These are phyloP conservation scores for Amphiprion percula DNA, from an alignment of 2,113 vertebrate species.

Conservation along the genomic window DNA sequence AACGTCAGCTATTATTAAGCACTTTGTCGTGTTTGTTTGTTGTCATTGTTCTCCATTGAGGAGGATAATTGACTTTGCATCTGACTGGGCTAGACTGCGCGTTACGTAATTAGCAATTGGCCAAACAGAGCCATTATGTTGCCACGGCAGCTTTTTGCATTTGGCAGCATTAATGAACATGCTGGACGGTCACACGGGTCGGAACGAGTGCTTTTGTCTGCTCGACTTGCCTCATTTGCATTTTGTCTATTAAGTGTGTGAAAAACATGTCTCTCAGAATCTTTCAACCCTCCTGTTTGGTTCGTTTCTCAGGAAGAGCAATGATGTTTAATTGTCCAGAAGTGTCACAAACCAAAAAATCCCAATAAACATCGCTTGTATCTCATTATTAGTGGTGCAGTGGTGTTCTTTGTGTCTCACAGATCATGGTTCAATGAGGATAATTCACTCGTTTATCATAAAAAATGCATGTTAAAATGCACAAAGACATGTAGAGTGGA, in stretches of 20 bases:
- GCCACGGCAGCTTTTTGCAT: conserved; percentile 10
- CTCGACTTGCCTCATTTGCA: background rate
- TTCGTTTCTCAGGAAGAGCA: no score
- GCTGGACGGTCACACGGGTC: conserved; percentile 4
- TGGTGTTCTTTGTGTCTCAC: no score
- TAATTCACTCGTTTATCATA: no score
- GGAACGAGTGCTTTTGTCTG: background rate
- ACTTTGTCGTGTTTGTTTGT: background rate
- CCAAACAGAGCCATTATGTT: background rate
- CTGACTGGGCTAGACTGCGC: background rate
- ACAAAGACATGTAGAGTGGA: no score
- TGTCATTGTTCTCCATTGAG: background rate
- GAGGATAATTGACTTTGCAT: background rate
- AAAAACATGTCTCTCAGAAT: conserved; percentile 1
- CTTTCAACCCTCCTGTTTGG: no score
- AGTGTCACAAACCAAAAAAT: no score
- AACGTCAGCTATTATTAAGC: background rate
- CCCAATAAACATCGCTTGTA: no score
- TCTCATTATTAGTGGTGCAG: no score
- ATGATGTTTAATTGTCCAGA: no score
- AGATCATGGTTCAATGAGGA: no score
- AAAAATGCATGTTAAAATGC: no score
- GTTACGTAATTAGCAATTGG: background rate
- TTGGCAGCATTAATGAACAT: conserved; percentile 19
- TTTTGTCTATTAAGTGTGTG: conserved; percentile 6